Evolutionary conservation across 2,797 vertebrate genomes (phyloP), one percentile per base, ranked within the genome.

Genomic region (Lindbergichthys nudifrons): DNA sequence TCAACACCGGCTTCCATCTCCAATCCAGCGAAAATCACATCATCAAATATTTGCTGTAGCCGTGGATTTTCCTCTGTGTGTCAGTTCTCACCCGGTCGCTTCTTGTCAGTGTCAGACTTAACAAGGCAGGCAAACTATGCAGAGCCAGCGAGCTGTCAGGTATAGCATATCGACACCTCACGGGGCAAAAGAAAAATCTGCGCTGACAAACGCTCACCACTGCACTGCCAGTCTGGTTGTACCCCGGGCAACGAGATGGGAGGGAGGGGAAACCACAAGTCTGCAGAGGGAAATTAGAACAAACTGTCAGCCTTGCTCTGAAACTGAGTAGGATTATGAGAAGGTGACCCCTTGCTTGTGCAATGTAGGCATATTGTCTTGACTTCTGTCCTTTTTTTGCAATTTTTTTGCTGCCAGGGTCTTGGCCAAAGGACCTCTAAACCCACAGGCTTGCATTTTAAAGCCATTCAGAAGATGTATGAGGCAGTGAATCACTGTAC

Each of bases 41-140:
- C 86, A 88, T 92, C 91, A 94, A 93, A 94, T 93, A 95, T 94
- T 94, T 95, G 92, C 87, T 70, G 77, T 80, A 64, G 85, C 86
- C 10, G 70, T 82, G 79, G 84, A 84, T 91, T 92, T 92, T 83
- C 53, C 71, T 82, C 63, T 73, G 60, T 52, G 68, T 80, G 78
- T 88, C 84, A 86, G 83, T 87, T 89, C 77, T 82, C 84, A 65
- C 68, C 72, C 81, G 85, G 91, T 92, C 88, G 65, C 82, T 87
- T 89, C 77, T 80, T 80, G 88, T 90, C 88, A 90, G 81, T 79
- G 84, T 93, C 92, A 91, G 81, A 83, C 81, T 87, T 92, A 91
- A 93, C 88, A 89, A 89, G 89, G 74, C 83, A 67, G 71, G 85
- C 82, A 86, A 91, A 91, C 88, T 85, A 72, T 65, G 58, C 75